These are phyloP conservation scores for Salticus scenicus DNA, from an alignment of 2,888 invertebrate species.

Conservation along the genomic window DNA sequence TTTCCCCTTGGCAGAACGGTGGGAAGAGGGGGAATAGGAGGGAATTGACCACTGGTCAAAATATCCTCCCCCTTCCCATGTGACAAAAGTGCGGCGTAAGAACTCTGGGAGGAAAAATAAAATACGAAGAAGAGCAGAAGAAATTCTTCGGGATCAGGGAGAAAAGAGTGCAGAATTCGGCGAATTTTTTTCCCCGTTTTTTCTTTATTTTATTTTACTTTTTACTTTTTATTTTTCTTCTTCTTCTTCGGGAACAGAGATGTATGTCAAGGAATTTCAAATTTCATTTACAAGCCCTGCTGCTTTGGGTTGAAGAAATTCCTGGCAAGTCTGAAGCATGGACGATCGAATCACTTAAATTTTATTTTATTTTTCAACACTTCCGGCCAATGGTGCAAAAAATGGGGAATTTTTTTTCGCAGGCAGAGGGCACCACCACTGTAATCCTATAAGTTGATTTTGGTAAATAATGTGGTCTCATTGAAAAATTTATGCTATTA, in stretches of 20 bases:
- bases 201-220: not conserved
- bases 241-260: not conserved
- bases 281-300: conserved; percentile 5
- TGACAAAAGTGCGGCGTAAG: conserved; percentile 67
- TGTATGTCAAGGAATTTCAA: conserved; percentile 22
- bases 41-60: conserved; percentile 64
- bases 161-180: conserved; percentile 7
- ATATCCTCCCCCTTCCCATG: conserved; percentile 41
- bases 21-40: not conserved
- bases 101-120: conserved; percentile 30
- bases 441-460: no score
- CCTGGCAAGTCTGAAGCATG: not conserved
- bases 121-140: conserved; percentile 32
- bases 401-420: no score
- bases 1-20: not conserved
- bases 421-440: no score
- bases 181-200: not conserved
- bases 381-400: no score
- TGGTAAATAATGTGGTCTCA: no score
- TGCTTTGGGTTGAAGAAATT: not conserved
- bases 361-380: no score
- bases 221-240: not conserved
- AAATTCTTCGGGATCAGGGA: conserved; percentile 38
- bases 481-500: no score
- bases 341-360: not conserved